These are phyloP conservation scores for Microctenopoma lineatum DNA, from an alignment of 2,797 vertebrate species.

Conservation along the genomic window DNA sequence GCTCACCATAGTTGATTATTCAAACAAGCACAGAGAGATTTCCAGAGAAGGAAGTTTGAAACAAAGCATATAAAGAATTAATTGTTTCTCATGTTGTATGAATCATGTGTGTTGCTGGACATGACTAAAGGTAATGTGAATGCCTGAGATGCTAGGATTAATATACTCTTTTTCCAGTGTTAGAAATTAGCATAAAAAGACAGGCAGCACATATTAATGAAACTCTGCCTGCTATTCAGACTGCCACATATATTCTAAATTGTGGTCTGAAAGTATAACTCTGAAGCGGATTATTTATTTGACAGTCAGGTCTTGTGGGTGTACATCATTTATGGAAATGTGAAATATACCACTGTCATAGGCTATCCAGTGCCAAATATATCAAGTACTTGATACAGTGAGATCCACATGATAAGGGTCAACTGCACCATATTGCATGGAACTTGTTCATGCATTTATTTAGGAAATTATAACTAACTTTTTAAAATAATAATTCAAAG, in stretches of 20 bases:
- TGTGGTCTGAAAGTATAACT: constrained; percentile 21
- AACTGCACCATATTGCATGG: too few relatives aligned
- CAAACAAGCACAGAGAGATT: too few relatives aligned
- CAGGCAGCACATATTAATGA: constrained; percentile 10
- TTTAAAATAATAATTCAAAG: too few relatives aligned
- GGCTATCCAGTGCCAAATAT: too few relatives aligned
- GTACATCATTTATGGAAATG: constrained; percentile 21
- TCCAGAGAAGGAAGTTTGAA: too few relatives aligned
- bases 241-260: constrained; percentile 35
- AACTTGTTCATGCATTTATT: too few relatives aligned
- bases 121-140: constrained; percentile 1
- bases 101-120: too few relatives aligned
- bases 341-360: constrained; percentile 20
- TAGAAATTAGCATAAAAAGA: constrained; percentile 30
- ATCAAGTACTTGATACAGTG: too few relatives aligned
- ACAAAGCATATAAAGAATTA: not conserved
- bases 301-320: constrained; percentile 26
- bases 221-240: constrained; percentile 3
- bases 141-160: constrained; percentile 4
- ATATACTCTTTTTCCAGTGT: constrained; percentile 18
- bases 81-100: not conserved
- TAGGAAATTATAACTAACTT: too few relatives aligned
- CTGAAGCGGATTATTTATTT: too few relatives aligned
- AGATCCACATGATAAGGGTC: too few relatives aligned
- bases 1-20: too few relatives aligned